phyloP scores from a whole-genome alignment of 35 echinoderm and acorn worm genomes.

The Ophioderma brevispina region DNA sequence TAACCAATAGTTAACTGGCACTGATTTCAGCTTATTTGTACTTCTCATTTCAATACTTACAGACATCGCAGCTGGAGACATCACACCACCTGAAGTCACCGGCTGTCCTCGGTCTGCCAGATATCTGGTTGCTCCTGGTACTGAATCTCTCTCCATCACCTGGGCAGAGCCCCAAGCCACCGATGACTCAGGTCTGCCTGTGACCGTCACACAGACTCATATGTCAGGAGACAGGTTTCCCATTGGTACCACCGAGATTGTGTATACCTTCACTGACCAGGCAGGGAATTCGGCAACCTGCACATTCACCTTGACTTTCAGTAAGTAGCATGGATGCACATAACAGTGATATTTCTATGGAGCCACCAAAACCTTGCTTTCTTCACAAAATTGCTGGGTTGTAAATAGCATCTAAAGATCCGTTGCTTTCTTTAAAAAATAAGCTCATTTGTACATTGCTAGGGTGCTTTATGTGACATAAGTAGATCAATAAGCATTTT shows the following conservation, averaged over 20 bases:
- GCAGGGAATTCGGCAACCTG: slow-evolving; percentile 28
- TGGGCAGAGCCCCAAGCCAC: slow-evolving; percentile 67
- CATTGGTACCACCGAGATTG: slow-evolving; percentile 34
- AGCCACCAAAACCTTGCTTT: too few relatives aligned
- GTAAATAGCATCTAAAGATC: too few relatives aligned
- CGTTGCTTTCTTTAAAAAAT: too few relatives aligned
- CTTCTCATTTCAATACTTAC: too few relatives aligned
- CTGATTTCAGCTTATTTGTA: too few relatives aligned
- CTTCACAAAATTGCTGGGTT: too few relatives aligned
- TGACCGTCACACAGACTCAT: background rate
- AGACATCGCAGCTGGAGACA: slow-evolving; percentile 17
- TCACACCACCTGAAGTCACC: slow-evolving; percentile 27
- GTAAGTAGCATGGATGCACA: too few relatives aligned
- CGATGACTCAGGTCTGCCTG: slow-evolving; percentile 46
- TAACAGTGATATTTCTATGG: too few relatives aligned
- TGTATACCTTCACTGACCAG: slow-evolving; percentile 38
- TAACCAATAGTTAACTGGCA: too few relatives aligned
- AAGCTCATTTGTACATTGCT: too few relatives aligned
- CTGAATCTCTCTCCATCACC: background rate
- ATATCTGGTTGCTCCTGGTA: background rate
- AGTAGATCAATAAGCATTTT: too few relatives aligned
- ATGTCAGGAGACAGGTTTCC: slow-evolving; percentile 42
- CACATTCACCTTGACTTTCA: slow-evolving; percentile 25
- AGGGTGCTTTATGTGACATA: too few relatives aligned
- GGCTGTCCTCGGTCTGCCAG: slow-evolving; percentile 20